Conservation (phyloP, 1,140 invertebrate species). For the Ips nitidus region DNA sequence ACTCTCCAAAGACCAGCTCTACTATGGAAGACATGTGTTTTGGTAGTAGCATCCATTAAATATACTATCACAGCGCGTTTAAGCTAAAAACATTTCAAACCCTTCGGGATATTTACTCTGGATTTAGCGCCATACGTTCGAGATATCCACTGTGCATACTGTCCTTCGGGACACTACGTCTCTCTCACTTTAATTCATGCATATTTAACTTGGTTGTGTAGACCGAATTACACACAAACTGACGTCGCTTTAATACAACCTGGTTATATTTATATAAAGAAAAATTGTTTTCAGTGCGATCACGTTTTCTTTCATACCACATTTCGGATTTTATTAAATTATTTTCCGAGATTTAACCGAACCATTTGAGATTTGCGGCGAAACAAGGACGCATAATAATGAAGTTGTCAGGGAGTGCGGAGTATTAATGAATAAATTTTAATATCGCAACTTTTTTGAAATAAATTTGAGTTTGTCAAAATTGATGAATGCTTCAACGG, state of each 20-base stretch:
- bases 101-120: conserved; percentile 4
- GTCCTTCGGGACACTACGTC: background rate
- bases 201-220: conserved; percentile 1
- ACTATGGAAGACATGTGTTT: background rate
- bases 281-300: background rate
- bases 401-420: conserved; percentile 3
- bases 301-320: conserved; percentile 10
- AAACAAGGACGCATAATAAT: conserved; percentile 10
- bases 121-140: conserved; percentile 4
- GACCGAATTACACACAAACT: background rate
- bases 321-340: conserved; percentile 15
- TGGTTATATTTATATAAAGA: background rate
- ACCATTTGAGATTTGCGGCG: conserved; percentile 5
- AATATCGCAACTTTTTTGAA: conserved; percentile 1
- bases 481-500: background rate
- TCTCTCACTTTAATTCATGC: background rate
- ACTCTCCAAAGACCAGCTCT: background rate
- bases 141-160: background rate
- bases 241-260: background rate
- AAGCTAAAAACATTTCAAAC: conserved; percentile 9
- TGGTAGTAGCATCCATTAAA: background rate
- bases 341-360: conserved; percentile 10
- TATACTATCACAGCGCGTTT: background rate
- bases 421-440: conserved; percentile 9
- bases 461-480: background rate